phyloP scores from a whole-genome alignment of 1,140 invertebrate species.

The Phymastichus coffea region DNA sequence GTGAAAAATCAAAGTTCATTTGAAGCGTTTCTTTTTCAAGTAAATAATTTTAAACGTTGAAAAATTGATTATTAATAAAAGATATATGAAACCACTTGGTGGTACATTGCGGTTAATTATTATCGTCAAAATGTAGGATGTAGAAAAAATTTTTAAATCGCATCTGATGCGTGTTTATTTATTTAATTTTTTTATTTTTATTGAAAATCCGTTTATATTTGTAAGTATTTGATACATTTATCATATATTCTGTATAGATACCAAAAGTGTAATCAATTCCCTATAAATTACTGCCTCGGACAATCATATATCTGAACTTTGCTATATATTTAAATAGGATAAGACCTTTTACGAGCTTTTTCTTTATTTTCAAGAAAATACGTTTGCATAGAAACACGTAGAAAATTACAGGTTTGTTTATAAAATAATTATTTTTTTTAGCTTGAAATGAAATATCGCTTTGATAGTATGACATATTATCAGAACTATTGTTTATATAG shows the following conservation, averaged over 20 bases:
- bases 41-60: too few species aligned
- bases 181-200: constrained; percentile 23
- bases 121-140: constrained; percentile 15
- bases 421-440: too few species aligned
- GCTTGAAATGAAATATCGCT: too few species aligned
- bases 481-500: too few species aligned
- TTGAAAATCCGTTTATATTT: constrained; percentile 22
- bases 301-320: constrained; percentile 38
- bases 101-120: constrained; percentile 12
- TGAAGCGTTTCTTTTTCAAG: too few species aligned
- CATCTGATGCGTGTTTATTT: constrained; percentile 42
- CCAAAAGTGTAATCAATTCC: constrained; percentile 35
- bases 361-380: not conserved
- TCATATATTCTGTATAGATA: constrained; percentile 32
- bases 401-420: constrained; percentile 1
- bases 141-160: constrained; percentile 41
- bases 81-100: constrained; percentile 38
- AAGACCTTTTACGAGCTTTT: constrained; percentile 2
- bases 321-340: constrained; percentile 26
- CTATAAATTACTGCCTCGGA: constrained; percentile 29
- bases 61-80: not conserved
- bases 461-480: too few species aligned
- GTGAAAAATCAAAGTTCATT: too few species aligned
- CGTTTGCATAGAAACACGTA: constrained; percentile 4
- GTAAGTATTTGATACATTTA: constrained; percentile 24